Conservation (phyloP, 2,888 invertebrate species). For the Cataglyphis cursor region DNA sequence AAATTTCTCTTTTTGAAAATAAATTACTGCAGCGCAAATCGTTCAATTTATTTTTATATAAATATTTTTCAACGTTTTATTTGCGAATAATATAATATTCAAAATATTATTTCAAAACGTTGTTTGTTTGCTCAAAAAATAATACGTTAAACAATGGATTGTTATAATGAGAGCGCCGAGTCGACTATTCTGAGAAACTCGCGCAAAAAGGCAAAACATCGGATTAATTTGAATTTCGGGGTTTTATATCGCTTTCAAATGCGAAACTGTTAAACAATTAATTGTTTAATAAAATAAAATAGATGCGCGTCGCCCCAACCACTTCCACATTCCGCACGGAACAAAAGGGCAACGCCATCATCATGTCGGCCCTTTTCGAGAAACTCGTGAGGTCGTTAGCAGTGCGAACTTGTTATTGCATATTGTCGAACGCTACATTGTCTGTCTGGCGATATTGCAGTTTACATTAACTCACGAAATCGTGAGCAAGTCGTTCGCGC, state of each 20-base stretch:
- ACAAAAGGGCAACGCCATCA: conserved; percentile 37
- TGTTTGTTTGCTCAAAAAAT: conserved; percentile 6
- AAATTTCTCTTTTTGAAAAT: not conserved
- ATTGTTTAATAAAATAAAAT: conserved; percentile 44
- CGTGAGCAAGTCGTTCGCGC: conserved; percentile 53
- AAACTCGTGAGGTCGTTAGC: conserved; percentile 51
- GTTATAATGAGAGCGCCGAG: conserved; percentile 12
- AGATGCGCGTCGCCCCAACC: conserved; percentile 11
- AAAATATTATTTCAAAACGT: conserved; percentile 8
- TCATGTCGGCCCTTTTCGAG: conserved; percentile 45
- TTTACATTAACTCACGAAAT: conserved; percentile 46
- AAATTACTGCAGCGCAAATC: not conserved
- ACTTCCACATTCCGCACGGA: conserved; percentile 1
- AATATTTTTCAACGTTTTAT: conserved; percentile 1
- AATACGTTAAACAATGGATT: conserved; percentile 36
- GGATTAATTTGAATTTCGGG: conserved; percentile 23
- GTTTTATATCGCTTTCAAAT: conserved; percentile 5
- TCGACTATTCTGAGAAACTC: conserved; percentile 17
- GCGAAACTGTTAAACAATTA: conserved; percentile 45
- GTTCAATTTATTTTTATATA: conserved; percentile 6
- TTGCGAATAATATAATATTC: not conserved
- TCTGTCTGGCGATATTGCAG: conserved; percentile 49
- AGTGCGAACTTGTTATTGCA: conserved; percentile 55
- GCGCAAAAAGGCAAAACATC: conserved; percentile 27
- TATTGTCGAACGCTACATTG: conserved; percentile 54